A percentile compares a stretch with the other conserved stretches of the same genome.
Conservation (phyloP, 1,140 invertebrate species). For the Rhopalosiphum padi region DNA sequence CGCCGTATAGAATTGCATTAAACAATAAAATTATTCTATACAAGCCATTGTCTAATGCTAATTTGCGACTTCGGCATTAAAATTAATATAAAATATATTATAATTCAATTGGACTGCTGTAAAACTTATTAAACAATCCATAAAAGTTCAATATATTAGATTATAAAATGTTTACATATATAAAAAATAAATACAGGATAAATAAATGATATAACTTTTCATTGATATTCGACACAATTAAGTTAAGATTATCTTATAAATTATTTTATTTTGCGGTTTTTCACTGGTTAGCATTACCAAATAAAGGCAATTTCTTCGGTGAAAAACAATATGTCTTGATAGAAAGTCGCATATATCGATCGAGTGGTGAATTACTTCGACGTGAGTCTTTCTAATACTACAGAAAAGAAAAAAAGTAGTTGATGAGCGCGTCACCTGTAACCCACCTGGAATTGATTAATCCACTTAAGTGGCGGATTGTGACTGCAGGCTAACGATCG, state of each 20-base stretch:
- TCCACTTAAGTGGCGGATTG: neutral
- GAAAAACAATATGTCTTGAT: neutral
- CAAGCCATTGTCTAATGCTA: neutral
- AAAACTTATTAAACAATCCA: too few species aligned
- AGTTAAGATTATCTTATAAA: neutral
- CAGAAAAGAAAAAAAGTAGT: neutral
- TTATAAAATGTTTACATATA: too few species aligned
- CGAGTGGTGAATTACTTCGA: neutral
- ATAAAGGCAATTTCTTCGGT: neutral
- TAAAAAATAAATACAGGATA: too few species aligned
- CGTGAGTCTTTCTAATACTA: neutral
- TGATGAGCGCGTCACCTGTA: neutral
- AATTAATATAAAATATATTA: neutral
- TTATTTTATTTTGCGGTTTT: neutral
- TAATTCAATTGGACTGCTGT: neutral
- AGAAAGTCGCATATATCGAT: neutral
- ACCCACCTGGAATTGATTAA: slow-evolving; percentile 12
- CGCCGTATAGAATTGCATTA: neutral
- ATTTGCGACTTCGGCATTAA: neutral
- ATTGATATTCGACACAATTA: neutral
- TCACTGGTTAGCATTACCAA: neutral
- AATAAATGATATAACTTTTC: neutral
- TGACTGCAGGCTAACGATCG: neutral
- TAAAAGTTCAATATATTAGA: too few species aligned
- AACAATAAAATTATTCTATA: neutral